Base-by-base conservation (phyloP, 2,113 vertebrate species). In the Scopus umbretta region DNA sequence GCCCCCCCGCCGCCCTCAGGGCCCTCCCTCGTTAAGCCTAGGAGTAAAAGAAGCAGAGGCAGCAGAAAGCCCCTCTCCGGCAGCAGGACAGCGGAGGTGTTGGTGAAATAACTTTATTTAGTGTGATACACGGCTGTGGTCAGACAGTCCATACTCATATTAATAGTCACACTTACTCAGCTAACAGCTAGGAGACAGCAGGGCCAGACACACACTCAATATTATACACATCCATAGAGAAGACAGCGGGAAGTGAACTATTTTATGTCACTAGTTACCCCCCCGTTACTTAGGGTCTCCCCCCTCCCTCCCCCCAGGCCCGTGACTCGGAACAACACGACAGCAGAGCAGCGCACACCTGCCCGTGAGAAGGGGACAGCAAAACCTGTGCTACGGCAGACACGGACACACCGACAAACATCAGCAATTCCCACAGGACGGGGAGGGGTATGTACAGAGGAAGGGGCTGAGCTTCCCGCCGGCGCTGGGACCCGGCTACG, bases 131-230 rank as follows among this genome's bases (percentile, higher is more conserved):
- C 95, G 98, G 98, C 98, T 98, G 98, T 98, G 97, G 97, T 98
- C 98, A 98, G 98, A 99, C 98, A 98, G 98, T 98, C 98, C 98
- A 98, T 98, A 98, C 94, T 98, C 98, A 98, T 98, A 98, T 96
- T 98, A 98, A 98, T 98, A 98, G 98, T 98, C 98, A 99, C 98
- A 98, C 98, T 97, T 98, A 98, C 97, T 97, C 97, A 92, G 98
- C 98, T 98, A 98, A 99, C 99, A 98, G 99, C 98, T 98, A 98
- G 97, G 98, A 98, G 98, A 99, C 98, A 98, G 98, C 98, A 97
- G 98, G 98, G 98, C 98, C 98, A 97, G 98, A 99, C 98, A 99
- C 90, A 97, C 98, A 98, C 97, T 98, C 98, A 97, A 98, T 98
- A 98, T 92, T 98, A 98, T 98, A 99, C 98, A 98, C 98, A 98